Percentiles rank a stretch among this genome's conserved stretches.
phyloP scores from a whole-genome alignment of 2,113 vertebrate species.

The Coturnix japonica region DNA sequence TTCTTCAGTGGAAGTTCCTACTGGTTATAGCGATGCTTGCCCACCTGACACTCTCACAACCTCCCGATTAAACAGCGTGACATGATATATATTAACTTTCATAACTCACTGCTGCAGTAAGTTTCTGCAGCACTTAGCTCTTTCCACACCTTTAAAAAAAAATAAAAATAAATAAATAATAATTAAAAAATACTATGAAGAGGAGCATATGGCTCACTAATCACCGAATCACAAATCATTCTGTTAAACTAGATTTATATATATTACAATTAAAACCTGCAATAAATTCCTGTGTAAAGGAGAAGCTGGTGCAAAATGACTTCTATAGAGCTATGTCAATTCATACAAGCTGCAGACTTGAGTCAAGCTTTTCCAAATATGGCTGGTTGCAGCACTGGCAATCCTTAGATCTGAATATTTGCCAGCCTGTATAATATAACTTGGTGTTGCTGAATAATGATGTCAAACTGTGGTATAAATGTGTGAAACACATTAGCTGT shows the following conservation, averaged over 20 bases:
- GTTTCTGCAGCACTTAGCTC: background rate
- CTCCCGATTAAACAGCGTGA: background rate
- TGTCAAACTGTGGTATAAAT: constrained; percentile 1
- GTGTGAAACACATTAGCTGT: constrained; percentile 37
- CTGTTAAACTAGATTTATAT: background rate
- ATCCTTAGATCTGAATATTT: background rate
- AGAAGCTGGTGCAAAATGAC: background rate
- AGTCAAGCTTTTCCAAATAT: background rate
- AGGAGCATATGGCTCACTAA: constrained; percentile 19
- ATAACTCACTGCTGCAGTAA: background rate
- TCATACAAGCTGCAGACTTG: background rate
- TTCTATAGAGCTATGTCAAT: background rate
- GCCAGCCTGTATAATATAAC: background rate
- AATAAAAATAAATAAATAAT: no score
- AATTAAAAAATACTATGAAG: no score
- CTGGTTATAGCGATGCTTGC: background rate
- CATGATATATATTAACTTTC: background rate
- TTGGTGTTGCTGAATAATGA: constrained; percentile 27
- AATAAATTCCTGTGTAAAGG: background rate
- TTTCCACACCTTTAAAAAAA: constrained; percentile 24
- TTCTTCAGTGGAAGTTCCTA: background rate
- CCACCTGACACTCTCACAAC: background rate
- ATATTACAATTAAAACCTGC: constrained; percentile 11
- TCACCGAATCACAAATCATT: constrained; percentile 17
- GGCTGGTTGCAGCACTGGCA: background rate